Evolutionary conservation across 1,140 invertebrate species (phyloP).

Genomic region (Aphidius ervi): DNA sequence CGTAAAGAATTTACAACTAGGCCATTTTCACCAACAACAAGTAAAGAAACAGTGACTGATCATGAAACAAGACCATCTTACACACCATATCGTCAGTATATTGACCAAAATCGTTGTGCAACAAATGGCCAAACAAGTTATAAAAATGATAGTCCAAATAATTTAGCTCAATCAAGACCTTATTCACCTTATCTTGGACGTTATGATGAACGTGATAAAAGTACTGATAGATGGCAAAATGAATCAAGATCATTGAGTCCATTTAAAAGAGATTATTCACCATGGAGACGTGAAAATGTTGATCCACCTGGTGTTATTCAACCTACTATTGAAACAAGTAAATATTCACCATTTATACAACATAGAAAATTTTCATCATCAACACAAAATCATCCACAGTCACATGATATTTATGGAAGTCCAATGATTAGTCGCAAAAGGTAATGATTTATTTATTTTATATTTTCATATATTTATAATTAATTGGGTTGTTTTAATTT

Average conservation of each 20-base stretch:
- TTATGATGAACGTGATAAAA: slow-evolving; percentile 37
- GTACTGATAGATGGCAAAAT: slow-evolving; percentile 41
- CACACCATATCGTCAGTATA: slow-evolving; percentile 23
- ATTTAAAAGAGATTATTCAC: slow-evolving; percentile 48
- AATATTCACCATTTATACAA: slow-evolving; percentile 42
- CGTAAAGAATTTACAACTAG: slow-evolving; percentile 40
- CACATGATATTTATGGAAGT: slow-evolving; percentile 48
- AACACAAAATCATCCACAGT: slow-evolving; percentile 38
- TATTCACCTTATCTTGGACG: slow-evolving; percentile 40
- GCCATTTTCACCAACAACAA: slow-evolving; percentile 38
- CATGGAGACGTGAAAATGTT: slow-evolving; percentile 50
- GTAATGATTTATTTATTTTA: slow-evolving; percentile 28
- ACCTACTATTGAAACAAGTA: slow-evolving; percentile 37
- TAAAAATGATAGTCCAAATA: slow-evolving; percentile 15
- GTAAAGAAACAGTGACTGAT: slow-evolving; percentile 17
- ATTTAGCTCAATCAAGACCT: slow-evolving; percentile 27
- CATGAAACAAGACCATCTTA: too few relatives aligned
- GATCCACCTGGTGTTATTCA: slow-evolving; percentile 48
- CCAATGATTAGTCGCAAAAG: slow-evolving; percentile 50
- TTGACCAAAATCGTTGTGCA: slow-evolving; percentile 34
- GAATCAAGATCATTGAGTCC: slow-evolving; percentile 47
- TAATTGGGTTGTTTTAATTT: slow-evolving; percentile 9
- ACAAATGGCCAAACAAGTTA: slow-evolving; percentile 26
- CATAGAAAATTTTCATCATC: slow-evolving; percentile 35
- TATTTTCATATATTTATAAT: background rate